These are phyloP conservation scores for Clepsis dumicolana DNA, from an alignment of 2,888 invertebrate genomes.

Conservation along the genomic window DNA sequence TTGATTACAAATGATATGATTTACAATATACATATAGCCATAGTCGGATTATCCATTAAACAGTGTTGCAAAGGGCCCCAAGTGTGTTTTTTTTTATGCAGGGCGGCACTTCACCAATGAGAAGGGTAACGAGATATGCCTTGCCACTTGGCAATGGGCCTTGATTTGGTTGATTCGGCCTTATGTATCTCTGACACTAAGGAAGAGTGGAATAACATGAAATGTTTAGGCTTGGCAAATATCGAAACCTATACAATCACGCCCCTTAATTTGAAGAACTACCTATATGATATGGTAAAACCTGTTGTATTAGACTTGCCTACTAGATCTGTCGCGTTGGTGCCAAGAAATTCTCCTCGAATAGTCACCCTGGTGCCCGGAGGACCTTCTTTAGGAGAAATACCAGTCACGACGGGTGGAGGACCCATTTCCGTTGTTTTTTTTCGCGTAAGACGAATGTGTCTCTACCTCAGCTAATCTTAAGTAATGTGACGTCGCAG, in stretches of 20 bases:
- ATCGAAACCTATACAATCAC: background rate
- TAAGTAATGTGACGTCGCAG: background rate
- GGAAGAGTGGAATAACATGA: background rate
- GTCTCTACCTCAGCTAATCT: background rate
- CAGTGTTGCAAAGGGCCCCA: no score
- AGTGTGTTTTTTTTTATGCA: no score
- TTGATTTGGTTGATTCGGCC: no score
- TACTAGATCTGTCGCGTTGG: conserved; percentile 93
- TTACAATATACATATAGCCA: no score
- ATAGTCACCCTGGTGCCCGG: conserved; percentile 98
- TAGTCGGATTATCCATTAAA: no score
- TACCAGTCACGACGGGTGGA: conserved; percentile 96
- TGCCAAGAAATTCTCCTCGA: conserved; percentile 97
- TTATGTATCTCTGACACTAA: no score
- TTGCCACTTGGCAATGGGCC: no score
- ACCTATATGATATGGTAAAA: background rate
- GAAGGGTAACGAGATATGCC: no score
- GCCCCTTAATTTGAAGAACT: background rate
- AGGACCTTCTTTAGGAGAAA: conserved; percentile 99
- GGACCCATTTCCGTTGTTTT: conserved; percentile 85
- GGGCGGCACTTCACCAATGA: no score
- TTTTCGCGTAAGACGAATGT: background rate
- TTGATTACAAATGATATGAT: no score
- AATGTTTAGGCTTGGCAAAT: background rate
- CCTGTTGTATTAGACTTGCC: conserved; percentile 80